Conservation (phyloP, 2,113 vertebrate species). For the Falcunculus frontatus region DNA sequence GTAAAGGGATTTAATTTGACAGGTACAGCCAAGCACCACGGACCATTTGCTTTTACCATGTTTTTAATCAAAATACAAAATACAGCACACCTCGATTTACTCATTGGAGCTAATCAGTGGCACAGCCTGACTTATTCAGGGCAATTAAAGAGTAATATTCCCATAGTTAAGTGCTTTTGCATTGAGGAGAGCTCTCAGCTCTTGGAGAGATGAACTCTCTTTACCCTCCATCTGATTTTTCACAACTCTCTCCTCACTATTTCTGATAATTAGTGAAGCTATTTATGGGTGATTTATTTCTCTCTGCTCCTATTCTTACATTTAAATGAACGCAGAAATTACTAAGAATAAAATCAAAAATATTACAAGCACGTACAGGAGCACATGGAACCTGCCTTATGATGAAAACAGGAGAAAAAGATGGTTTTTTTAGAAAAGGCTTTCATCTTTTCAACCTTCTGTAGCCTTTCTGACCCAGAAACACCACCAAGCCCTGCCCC, state of each 20-base stretch:
- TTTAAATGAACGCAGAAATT: background rate
- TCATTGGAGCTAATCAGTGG: background rate
- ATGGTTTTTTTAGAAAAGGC: background rate
- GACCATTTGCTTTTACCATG: background rate
- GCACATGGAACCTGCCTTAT: background rate
- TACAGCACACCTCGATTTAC: background rate
- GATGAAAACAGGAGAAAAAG: background rate
- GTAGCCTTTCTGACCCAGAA: background rate
- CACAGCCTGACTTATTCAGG: slow-evolving; percentile 3
- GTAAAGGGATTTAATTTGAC: background rate
- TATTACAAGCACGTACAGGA: background rate
- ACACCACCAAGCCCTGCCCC: background rate
- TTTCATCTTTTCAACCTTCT: background rate
- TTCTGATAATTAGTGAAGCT: slow-evolving; percentile 9
- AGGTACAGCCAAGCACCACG: background rate
- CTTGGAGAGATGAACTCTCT: background rate
- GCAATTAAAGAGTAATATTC: slow-evolving; percentile 40
- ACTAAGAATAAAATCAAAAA: background rate
- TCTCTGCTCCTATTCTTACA: background rate
- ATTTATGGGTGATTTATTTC: slow-evolving; percentile 14
- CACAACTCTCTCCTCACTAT: background rate
- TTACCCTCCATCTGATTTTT: slow-evolving; percentile 1
- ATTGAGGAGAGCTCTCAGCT: background rate
- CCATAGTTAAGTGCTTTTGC: background rate
- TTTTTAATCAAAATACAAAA: slow-evolving; percentile 10